Evolutionary conservation across 1,140 invertebrate species (phyloP), one percentile per base, ranked within the genome.

Genomic region (Mercenaria mercenaria): DNA sequence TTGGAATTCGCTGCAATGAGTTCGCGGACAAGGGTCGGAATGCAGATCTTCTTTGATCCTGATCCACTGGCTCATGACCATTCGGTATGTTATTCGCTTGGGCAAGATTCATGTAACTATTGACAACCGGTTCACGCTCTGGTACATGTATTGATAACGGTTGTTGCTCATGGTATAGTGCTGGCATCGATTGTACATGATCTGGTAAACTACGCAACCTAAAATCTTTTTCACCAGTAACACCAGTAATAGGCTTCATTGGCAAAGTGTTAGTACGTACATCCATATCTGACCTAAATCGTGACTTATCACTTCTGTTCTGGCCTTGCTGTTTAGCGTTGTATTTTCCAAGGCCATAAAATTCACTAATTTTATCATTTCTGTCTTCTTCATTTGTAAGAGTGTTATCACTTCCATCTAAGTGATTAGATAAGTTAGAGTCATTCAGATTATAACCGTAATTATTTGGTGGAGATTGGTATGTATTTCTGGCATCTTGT

Each of bases 211-310:
- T 89, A 43, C 88, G 69, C 20, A 83, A 59, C 15, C 80, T 64
- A 26, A 89, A 89, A 77, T 89, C 80, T 67, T 89, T 84, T 77
- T 89, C 88, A 32, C 86, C 86, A 29, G 86, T 88, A 6, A 89
- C 37, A 23, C 81, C 88, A 34, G 64, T 43, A n/a, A 43, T 23
- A 11, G 80, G 88, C 50, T 84, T 82, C 4, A 47, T 59, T 20
- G 84, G 69, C 67, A 89, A 23, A 11, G 80, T 89, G n/a, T 81
- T 81, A n/a, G 88, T 41, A 11, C 79, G 88, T 6, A 89, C 80
- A 81, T 89, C 88, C 52, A 89, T 77, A n/a, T 89, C 88, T 1
- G 88, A 89, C 86, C 81, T 88, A 37, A 88, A 88, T 59, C 74
- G 32, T 23, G 34, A 39, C 32, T 79, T 80, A 41, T 88, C 59